Evolutionary conservation across 1,140 invertebrate species (phyloP).

Genomic region (Triops longicaudatus): DNA sequence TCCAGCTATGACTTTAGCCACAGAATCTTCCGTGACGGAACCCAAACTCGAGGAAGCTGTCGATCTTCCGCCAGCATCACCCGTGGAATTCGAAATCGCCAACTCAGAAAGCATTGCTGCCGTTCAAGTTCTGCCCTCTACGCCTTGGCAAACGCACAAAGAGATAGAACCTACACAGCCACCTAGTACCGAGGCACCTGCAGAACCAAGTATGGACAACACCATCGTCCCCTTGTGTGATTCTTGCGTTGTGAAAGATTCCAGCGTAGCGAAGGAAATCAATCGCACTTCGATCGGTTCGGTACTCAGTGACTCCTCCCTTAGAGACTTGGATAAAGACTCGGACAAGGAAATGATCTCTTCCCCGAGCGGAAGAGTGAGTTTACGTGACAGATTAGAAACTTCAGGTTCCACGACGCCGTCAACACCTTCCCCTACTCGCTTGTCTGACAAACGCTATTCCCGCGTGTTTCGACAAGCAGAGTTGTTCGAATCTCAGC

Average conservation of each 20-base stretch:
- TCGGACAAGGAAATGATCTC: conserved; percentile 16
- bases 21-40: not conserved
- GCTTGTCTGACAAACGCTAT: conserved; percentile 19
- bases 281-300: conserved; percentile 21
- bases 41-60: not conserved
- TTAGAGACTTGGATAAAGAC: conserved; percentile 4
- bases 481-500: conserved; percentile 40
- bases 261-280: not conserved
- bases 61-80: not conserved
- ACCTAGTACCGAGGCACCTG: too few species aligned
- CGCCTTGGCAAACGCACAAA: not conserved
- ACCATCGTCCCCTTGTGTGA: not conserved
- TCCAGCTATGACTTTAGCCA: not conserved
- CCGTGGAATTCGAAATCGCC: not conserved
- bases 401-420: conserved; percentile 24
- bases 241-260: not conserved
- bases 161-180: too few species aligned
- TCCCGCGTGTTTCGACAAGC: conserved; percentile 27
- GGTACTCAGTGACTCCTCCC: conserved; percentile 16
- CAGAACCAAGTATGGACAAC: not conserved
- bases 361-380: not conserved
- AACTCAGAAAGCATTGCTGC: not conserved
- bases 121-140: not conserved
- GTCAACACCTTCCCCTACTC: conserved; percentile 19
- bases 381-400: not conserved